Evolutionary conservation across 2,888 invertebrate genomes (phyloP), one percentile per base, ranked within the genome.

Genomic region (Caenorhabditis panamensis): DNA sequence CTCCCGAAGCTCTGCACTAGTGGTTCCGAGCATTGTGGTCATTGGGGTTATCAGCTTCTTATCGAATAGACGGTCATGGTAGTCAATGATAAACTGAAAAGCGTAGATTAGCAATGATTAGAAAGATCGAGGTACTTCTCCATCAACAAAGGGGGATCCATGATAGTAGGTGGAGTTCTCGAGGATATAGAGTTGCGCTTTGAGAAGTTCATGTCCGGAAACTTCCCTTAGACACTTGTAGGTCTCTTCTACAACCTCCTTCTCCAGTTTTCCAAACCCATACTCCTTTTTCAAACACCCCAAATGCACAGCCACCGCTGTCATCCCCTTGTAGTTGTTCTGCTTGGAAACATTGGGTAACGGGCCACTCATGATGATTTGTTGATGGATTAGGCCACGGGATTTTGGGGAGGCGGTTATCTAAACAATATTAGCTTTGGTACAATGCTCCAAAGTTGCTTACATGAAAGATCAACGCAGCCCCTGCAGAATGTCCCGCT

Each of bases 401-500:
- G 80, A 53, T 1, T 64, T 37, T 5, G 72, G 67, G 1, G 79
- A 73, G n/a, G 37, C 22, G 16, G 58, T 9, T 5, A 73, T 51
- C 63, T 75, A 56, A 78, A 54, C 18, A 76, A 71, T n/a, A n/a
- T n/a, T n/a, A n/a, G n/a, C n/a, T n/a, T n/a, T n/a, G n/a, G n/a
- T n/a, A n/a, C n/a, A n/a, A n/a, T n/a, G n/a, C 8, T 31, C 31
- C 31, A 6, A 9, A 31, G 9, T 31, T 9, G 4, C 62, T 36
- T 11, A 72, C 79, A 49, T 28, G 11, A 9, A 53, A 49, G 18
- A 47, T 26, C 36, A 79, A 24, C 9, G 53, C 56, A 3, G 79
- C 78, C 1, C 84, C 84, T 11, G 82, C 78, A 6, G 79, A 79
- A 49, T 84, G 84, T 22, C 84, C 84, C 1, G 37, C 18, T 1